phyloP scores from a whole-genome alignment of 2,888 invertebrate genomes.

The Acronicta alni region DNA sequence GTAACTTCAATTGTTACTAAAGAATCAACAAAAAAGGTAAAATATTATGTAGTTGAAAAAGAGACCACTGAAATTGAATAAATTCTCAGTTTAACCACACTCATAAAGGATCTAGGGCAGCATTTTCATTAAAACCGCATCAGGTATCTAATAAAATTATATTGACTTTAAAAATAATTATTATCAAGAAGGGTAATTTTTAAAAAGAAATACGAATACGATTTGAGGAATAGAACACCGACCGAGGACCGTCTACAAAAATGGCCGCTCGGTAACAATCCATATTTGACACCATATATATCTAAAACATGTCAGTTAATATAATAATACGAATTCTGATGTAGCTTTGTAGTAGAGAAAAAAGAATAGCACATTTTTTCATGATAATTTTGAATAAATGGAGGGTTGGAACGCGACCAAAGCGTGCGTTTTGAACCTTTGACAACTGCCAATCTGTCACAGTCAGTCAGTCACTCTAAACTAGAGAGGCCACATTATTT shows the following conservation, averaged over 20 bases:
- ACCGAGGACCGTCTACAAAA: constrained; percentile 52
- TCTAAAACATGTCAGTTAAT: constrained; percentile 28
- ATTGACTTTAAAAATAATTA: constrained; percentile 8
- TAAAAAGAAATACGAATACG: constrained; percentile 28
- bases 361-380: background rate
- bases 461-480: no score
- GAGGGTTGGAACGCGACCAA: constrained; percentile 34
- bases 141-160: constrained; percentile 5
- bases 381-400: background rate
- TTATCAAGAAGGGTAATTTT: constrained; percentile 17
- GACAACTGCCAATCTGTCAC: constrained; percentile 50
- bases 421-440: constrained; percentile 48
- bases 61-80: constrained; percentile 38
- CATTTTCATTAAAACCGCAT: constrained; percentile 31
- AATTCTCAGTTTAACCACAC: constrained; percentile 31
- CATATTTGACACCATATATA: background rate
- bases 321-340: background rate
- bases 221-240: constrained; percentile 43
- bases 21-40: constrained; percentile 26
- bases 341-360: background rate
- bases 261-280: constrained; percentile 42
- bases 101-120: constrained; percentile 18
- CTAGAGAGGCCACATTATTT: no score
- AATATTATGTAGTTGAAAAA: constrained; percentile 20
- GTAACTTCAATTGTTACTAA: constrained; percentile 42